Evolutionary conservation across 2,888 invertebrate species (phyloP).

Genomic region (Poecilus cupreus): DNA sequence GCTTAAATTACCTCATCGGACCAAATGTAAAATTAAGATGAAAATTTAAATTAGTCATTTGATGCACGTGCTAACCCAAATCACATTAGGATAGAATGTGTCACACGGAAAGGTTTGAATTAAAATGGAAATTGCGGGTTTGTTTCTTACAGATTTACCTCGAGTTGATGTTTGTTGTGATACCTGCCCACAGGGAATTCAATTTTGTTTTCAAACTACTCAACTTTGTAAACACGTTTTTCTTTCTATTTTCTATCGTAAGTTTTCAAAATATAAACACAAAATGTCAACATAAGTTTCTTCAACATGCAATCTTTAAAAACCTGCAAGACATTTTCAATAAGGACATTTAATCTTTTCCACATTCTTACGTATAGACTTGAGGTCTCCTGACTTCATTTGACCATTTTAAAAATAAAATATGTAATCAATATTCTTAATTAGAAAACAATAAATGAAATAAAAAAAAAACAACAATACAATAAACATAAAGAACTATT

Average conservation of each 20-base stretch:
- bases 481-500: too few relatives aligned
- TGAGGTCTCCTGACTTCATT: too few relatives aligned
- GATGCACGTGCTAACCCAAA: conserved; percentile 38
- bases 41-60: conserved; percentile 54
- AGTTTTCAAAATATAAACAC: neutral
- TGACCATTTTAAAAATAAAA: too few relatives aligned
- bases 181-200: conserved; percentile 9
- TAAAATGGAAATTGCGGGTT: conserved; percentile 42
- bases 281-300: neutral
- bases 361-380: too few relatives aligned
- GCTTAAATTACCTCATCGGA: conserved; percentile 41
- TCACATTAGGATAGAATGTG: conserved; percentile 48
- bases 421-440: too few relatives aligned
- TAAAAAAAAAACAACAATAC: too few relatives aligned
- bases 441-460: too few relatives aligned
- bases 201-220: conserved; percentile 1
- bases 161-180: neutral
- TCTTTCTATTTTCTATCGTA: conserved; percentile 12
- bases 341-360: neutral
- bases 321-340: neutral
- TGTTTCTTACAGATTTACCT: conserved; percentile 25
- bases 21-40: conserved; percentile 52
- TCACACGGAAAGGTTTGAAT: conserved; percentile 32
- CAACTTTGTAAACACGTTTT: neutral
- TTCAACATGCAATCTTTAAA: too few relatives aligned